Base-by-base conservation (phyloP, 2,888 invertebrate species). In the Sphaeridia pumilis region DNA sequence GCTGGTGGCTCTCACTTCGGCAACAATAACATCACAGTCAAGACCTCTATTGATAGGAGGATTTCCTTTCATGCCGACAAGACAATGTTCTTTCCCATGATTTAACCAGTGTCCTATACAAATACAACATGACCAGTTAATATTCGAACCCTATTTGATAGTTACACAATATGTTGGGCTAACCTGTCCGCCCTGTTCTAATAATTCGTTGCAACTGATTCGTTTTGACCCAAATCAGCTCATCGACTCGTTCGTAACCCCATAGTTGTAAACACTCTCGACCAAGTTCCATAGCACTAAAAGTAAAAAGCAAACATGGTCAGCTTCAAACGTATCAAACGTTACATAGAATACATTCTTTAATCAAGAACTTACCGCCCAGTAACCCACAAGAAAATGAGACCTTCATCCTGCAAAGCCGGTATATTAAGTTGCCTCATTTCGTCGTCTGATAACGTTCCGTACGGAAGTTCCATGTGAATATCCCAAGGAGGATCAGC, bases 401-500 rank as follows among this genome's bases (percentile, higher is more conserved):
- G 79, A 0, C 97, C 97, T 67, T 92, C 90, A 69, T 95, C 94
- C 71, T 97, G 94, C 38, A 95, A 73, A 49, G 87, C 84, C 0
- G 94, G 94, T 49, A 97, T 88, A 2, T 92, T 90, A 20, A 97
- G 74, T 56, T 89, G 87, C 47, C 95, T 76, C 95, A 97, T 97
- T 75, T 97, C 95, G 69, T 95, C 94, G 69, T 97, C 95, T 0
- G 92, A 92, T 90, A 97, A 92, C 0, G 95, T 97, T 1, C 94
- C 97, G 70, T 97, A 97, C 0, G 95, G 95, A 43, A 97, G 75
- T 72, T 97, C 95, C 95, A 55, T 97, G 70, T 97, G 95, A 63
- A 97, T 97, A 69, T 97, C 97, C 97, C 95, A 97, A 0, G 95
- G 97, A 0, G 94, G 94, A 71, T 94, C 93, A 28, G 95, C 95